Base-by-base conservation (phyloP, 2,888 invertebrate genomes). In the Neelides folsomi region DNA sequence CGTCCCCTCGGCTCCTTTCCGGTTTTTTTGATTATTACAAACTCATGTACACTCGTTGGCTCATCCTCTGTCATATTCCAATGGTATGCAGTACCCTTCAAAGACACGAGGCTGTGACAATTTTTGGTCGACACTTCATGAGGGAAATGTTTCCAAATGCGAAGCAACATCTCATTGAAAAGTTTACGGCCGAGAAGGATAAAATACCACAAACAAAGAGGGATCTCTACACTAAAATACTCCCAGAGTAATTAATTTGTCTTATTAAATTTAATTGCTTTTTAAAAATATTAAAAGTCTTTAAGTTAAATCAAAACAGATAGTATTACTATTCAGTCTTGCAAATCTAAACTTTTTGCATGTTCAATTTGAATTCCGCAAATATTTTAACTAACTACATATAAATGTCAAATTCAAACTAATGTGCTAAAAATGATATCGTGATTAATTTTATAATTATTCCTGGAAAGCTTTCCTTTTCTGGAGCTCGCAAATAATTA, bases 1-100 rank as follows among this genome's bases (percentile, higher is more conserved):
- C 58, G 8, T 52, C 56, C 2, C 16, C 54, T 12, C 47, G 61
- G 18, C 47, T 63, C 13, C 54, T 52, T 2, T 39, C 52, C 16
- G 53, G 51, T 12, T 52, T 52, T 18, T 58, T 54, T 38, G 61
- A 63, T 13, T 20, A 46, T 12, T 63, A 63, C 43, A 55, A 55
- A 34, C 40, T 41, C 8, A 55, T 50, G 50, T 63, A 63, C 41
- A 63, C 58, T 1, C 49, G 61, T 55, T 95, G 94, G 94, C 73
- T 95, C 40, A 88, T 93, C 6, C 93, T 90, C 70, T 94, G 93
- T 68, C 89, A 93, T 71, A 88, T 94, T 27, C 94, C 94, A 0
- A 87, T 89, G 1, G 89, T 92, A 70, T 94, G 94, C 68, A 90
- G 93, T 70, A 92, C 93, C 0, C 71, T 95, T 43, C 83, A 85